Percentiles rank a stretch among this genome's conserved stretches.
phyloP scores from a whole-genome alignment of 64 coral and sea anemone species.

The Pocillopora verrucosa region DNA sequence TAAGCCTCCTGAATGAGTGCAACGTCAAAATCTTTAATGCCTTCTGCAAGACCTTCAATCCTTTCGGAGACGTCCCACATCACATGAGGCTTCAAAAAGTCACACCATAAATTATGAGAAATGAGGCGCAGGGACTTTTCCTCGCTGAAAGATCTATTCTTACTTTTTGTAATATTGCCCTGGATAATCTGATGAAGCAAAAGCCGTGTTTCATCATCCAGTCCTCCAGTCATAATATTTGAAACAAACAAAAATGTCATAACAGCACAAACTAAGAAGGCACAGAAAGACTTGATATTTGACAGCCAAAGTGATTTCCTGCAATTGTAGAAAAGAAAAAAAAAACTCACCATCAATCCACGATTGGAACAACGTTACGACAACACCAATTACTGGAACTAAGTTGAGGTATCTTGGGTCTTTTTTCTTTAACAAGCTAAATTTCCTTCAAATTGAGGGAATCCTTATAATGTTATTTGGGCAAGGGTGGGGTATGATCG shows the following conservation, averaged over 20 bases:
- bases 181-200: neutral
- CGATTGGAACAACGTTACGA: too few species aligned
- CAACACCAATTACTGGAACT: too few species aligned
- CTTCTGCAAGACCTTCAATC: conserved; percentile 25
- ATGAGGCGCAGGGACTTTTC: conserved; percentile 24
- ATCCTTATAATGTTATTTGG: too few species aligned
- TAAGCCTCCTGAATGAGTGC: conserved; percentile 47
- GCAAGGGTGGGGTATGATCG: too few species aligned
- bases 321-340: neutral
- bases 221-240: neutral
- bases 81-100: neutral
- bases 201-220: neutral
- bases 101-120: conserved; percentile 55
- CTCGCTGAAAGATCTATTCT: neutral
- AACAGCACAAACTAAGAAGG: neutral
- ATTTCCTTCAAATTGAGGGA: too few species aligned
- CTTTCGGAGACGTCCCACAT: conserved; percentile 15
- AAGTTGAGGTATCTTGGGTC: too few species aligned
- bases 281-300: neutral
- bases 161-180: neutral
- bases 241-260: neutral
- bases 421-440: too few species aligned
- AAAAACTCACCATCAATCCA: too few species aligned
- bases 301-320: neutral
- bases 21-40: conserved; percentile 45